Conservation (phyloP, 2,888 invertebrate species). For the Sarcophaga caerulescens region DNA sequence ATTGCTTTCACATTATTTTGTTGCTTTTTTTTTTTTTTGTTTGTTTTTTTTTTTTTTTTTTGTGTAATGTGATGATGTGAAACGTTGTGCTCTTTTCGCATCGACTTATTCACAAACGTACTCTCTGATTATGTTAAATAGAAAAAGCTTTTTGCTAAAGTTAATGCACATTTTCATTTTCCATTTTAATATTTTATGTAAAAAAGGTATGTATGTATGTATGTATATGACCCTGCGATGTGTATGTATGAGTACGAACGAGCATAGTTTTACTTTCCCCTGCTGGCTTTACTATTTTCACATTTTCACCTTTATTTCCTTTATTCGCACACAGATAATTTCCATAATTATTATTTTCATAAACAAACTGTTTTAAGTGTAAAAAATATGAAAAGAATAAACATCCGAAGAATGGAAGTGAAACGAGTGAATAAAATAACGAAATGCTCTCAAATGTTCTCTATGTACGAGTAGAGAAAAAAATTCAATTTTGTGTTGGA, state of each 20-base stretch:
- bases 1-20: slow-evolving; percentile 25
- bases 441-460: background rate
- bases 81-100: slow-evolving; percentile 7
- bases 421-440: background rate
- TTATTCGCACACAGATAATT: slow-evolving; percentile 22
- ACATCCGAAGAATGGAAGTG: background rate
- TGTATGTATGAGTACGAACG: background rate
- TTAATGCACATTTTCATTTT: slow-evolving; percentile 42
- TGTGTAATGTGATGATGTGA: background rate
- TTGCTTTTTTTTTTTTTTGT: slow-evolving; percentile 1
- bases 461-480: background rate
- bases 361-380: slow-evolving; percentile 9
- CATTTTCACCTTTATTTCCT: slow-evolving; percentile 6
- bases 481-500: background rate
- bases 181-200: background rate
- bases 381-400: background rate
- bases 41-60: no score
- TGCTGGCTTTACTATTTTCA: background rate
- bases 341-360: slow-evolving; percentile 48
- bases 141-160: slow-evolving; percentile 10
- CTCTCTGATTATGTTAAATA: slow-evolving; percentile 29
- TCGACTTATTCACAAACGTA: slow-evolving; percentile 1
- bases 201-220: background rate
- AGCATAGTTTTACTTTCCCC: background rate
- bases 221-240: background rate